Conservation (phyloP, 2,113 vertebrate genomes). For the Callopanchax toddi region DNA sequence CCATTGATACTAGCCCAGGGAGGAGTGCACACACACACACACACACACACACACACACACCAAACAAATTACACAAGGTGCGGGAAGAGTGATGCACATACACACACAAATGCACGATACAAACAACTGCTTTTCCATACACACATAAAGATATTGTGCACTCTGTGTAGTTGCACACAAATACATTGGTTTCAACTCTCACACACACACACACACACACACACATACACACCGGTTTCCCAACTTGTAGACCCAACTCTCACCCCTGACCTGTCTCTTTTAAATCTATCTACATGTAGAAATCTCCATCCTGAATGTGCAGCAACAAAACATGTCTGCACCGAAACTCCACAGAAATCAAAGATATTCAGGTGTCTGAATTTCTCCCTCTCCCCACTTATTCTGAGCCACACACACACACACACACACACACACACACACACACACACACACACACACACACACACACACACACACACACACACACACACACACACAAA, state of each 20-base stretch:
- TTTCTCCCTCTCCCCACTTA: constrained; percentile 14
- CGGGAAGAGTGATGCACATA: constrained; percentile 2
- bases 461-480: constrained; percentile 24
- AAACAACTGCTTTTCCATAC: background rate
- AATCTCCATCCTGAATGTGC: too few species aligned
- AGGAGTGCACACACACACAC: constrained; percentile 21
- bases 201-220: background rate
- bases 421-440: constrained; percentile 31
- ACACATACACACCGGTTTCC: background rate
- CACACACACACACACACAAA: constrained; percentile 35
- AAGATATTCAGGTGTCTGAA: constrained; percentile 36
- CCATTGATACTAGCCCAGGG: constrained; percentile 57
- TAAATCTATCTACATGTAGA: background rate
- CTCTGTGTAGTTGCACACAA: background rate
- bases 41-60: constrained; percentile 23
- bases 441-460: constrained; percentile 29
- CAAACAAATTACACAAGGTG: constrained; percentile 23
- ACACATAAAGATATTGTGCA: background rate
- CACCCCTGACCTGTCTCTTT: background rate
- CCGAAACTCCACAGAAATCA: constrained; percentile 6
- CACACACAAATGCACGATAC: background rate
- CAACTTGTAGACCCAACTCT: background rate
- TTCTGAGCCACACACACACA: constrained; percentile 28
- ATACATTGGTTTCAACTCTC: too few species aligned
- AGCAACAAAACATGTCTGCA: background rate